phyloP scores from a whole-genome alignment of 2,888 invertebrate species.

The Microctonus brassicae region DNA sequence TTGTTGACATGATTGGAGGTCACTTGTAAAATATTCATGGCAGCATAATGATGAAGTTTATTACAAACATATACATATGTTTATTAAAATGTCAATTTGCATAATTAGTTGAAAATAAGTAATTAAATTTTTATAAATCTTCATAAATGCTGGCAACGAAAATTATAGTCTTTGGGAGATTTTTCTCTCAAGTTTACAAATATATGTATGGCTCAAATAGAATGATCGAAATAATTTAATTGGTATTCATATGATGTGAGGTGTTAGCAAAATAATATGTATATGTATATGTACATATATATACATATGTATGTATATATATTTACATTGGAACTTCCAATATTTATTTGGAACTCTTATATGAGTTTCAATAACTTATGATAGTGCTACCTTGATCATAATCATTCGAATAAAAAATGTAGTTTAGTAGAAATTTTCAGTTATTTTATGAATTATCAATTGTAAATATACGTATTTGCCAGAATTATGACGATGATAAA shows the following conservation, averaged over 20 bases:
- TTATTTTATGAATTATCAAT: not conserved
- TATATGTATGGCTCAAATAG: not conserved
- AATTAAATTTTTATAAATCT: not conserved
- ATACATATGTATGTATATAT: too few relatives aligned
- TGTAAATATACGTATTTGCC: slow-evolving; percentile 8
- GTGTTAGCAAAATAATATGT: not conserved
- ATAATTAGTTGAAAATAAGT: not conserved
- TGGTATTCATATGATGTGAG: not conserved
- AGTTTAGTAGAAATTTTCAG: not conserved
- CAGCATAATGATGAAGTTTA: slow-evolving; percentile 3
- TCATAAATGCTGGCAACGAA: not conserved
- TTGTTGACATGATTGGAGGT: not conserved
- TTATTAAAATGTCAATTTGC: not conserved
- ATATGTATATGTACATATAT: too few relatives aligned
- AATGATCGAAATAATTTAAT: not conserved
- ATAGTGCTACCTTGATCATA: not conserved
- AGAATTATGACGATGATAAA: not conserved
- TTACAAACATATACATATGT: not conserved
- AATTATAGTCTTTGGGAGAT: not conserved
- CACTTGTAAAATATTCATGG: slow-evolving; percentile 14
- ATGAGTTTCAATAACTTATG: not conserved
- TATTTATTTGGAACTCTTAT: not conserved
- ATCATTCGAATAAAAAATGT: not conserved
- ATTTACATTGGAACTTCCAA: not conserved
- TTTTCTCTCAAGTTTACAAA: not conserved